Base-by-base conservation (phyloP, 2,888 invertebrate species). In the Metalampra italica region DNA sequence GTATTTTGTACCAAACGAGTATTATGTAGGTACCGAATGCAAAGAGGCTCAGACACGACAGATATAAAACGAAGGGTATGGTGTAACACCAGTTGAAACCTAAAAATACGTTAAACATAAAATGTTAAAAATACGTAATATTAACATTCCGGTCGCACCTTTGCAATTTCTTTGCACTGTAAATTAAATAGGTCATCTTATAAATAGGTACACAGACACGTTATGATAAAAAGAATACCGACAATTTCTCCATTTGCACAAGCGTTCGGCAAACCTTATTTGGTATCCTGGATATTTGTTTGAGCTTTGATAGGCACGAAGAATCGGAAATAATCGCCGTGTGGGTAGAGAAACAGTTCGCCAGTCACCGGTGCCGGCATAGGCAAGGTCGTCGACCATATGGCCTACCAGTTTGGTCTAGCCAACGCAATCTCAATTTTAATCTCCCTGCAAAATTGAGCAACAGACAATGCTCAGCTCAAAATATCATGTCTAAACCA, bases 371-470 rank as follows among this genome's bases (percentile, higher is more conserved):
- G 53, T n/a, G 36, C n/a, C n/a, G 36, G 36, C 61, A 59, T 47
- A 54, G 51, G 50, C 82, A 82, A 82, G 82, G 82, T 75, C 82
- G 74, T 58, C 79, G 78, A 75, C 82, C 82, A 82, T 82, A 81
- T 82, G 82, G 81, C 72, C 66, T 74, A 73, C 72, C 72, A 71
- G 71, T 63, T 57, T 53, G 53, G 41, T 46, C 29, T 37, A 14
- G 22, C 36, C 15, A 37, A 37, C 40, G 44, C 43, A 48, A 45
- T 45, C 7, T 7, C 15, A 32, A n/a, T n/a, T 5, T 46, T 34
- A 14, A 42, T 9, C 61, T 61, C 55, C 22, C 22, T 22, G 22
- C 22, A 60, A 69, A 73, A 68, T 71, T 68, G 63, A 61, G 62
- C 63, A 69, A 69, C 47, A 41, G 46, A 54, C 57, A 56, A 36